phyloP scores from a whole-genome alignment of 2,113 vertebrate species.

The Chloropsis hardwickii region DNA sequence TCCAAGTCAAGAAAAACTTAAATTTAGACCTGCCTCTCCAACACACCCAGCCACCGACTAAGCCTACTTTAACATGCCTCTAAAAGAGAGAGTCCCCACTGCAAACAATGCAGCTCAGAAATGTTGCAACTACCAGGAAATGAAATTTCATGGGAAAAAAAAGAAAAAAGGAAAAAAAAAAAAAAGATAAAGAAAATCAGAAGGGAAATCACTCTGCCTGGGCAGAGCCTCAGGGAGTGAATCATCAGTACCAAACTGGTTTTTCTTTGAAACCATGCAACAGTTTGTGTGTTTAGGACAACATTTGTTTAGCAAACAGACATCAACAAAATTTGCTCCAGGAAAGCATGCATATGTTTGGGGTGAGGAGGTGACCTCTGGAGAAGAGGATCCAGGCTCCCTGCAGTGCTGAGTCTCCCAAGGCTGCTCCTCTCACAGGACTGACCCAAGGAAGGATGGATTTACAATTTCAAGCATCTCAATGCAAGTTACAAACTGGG shows the following conservation, averaged over 20 bases:
- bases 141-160: not conserved
- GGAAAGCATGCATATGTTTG: not conserved
- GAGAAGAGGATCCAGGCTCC: not conserved
- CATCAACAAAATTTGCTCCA: constrained; percentile 21
- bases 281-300: constrained; percentile 6
- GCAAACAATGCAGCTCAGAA: not conserved
- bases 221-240: not conserved
- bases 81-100: not conserved
- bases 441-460: not conserved
- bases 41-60: not conserved
- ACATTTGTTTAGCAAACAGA: constrained; percentile 19
- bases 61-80: accelerated
- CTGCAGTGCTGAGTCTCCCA: accelerated
- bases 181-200: accelerated
- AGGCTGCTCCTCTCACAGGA: not conserved
- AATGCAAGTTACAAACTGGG: not conserved
- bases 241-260: constrained; percentile 42
- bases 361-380: not conserved
- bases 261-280: constrained; percentile 8
- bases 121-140: not conserved
- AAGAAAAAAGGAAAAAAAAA: accelerated
- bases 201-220: not conserved
- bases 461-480: not conserved
- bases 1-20: not conserved
- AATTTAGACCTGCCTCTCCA: not conserved